These are phyloP conservation scores for Himalopsyche phryganea DNA, from an alignment of 1,140 invertebrate species.

Conservation along the genomic window DNA sequence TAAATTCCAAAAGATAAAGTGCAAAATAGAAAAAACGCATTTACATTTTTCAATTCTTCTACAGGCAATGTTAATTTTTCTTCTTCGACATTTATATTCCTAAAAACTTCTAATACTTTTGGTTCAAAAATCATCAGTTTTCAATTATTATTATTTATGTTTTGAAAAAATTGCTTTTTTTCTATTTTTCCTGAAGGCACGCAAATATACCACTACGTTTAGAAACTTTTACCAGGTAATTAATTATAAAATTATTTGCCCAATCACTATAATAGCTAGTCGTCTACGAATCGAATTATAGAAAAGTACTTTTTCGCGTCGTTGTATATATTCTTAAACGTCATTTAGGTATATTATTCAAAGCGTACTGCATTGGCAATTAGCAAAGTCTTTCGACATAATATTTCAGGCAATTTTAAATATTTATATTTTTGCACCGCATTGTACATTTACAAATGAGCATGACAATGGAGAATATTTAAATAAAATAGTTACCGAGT, in stretches of 20 bases:
- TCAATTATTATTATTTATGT: too few relatives aligned
- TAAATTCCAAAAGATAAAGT: too few relatives aligned
- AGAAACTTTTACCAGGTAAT: slow-evolving; percentile 26
- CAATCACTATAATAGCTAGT: slow-evolving; percentile 7
- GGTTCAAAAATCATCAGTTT: too few relatives aligned
- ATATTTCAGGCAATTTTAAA: slow-evolving; percentile 25
- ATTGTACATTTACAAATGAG: too few relatives aligned
- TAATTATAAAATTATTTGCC: slow-evolving; percentile 19
- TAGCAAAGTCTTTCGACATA: slow-evolving; percentile 4
- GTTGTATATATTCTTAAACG: slow-evolving; percentile 5
- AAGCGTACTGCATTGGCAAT: slow-evolving; percentile 13
- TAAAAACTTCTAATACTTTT: neutral
- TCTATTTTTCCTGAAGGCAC: slow-evolving; percentile 31
- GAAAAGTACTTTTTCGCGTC: slow-evolving; percentile 25
- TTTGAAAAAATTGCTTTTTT: slow-evolving; percentile 15
- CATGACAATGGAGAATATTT: too few relatives aligned
- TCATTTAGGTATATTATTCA: slow-evolving; percentile 2
- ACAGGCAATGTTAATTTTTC: neutral
- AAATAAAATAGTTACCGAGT: too few relatives aligned
- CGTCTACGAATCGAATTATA: slow-evolving; percentile 16
- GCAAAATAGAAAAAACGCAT: too few relatives aligned
- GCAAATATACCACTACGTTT: slow-evolving; percentile 30
- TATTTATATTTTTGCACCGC: slow-evolving; percentile 1
- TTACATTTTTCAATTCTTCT: too few relatives aligned
- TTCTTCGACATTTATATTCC: neutral